Percentiles rank a stretch among this genome's conserved stretches.
Evolutionary conservation across 2,888 invertebrate genomes (phyloP).

Genomic region (Microchrysa polita): DNA sequence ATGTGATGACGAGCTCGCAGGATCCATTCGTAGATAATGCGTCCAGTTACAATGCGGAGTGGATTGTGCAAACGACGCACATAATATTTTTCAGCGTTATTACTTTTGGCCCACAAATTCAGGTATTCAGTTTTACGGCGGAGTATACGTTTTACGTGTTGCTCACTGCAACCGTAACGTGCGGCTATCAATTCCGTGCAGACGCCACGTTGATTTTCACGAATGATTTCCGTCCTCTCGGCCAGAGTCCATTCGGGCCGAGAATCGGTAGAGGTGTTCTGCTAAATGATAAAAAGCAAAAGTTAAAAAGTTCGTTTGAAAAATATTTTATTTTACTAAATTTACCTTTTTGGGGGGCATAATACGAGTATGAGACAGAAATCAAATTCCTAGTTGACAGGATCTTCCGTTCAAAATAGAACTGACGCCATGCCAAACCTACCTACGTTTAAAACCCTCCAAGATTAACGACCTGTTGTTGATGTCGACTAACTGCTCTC

Average conservation of each 20-base stretch:
- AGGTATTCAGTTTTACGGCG: conserved; percentile 29
- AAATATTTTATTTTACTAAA: too few relatives aligned
- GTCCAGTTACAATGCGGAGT: background rate
- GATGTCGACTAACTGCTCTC: too few relatives aligned
- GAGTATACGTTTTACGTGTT: conserved; percentile 35
- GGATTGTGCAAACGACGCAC: conserved; percentile 6
- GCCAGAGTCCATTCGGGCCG: conserved; percentile 18
- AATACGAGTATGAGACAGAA: too few relatives aligned
- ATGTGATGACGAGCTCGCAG: conserved; percentile 27
- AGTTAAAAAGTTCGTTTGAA: too few relatives aligned
- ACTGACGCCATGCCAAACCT: too few relatives aligned
- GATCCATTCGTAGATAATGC: conserved; percentile 31
- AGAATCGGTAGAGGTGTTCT: background rate
- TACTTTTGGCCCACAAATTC: conserved; percentile 34
- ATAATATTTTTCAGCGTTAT: background rate
- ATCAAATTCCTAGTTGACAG: too few relatives aligned
- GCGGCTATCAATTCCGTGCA: background rate
- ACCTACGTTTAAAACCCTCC: too few relatives aligned
- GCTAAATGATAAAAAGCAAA: too few relatives aligned
- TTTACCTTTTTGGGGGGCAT: too few relatives aligned
- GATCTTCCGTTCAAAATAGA: too few relatives aligned
- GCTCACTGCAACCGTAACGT: background rate
- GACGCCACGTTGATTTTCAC: background rate
- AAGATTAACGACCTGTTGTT: too few relatives aligned
- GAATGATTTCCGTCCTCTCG: conserved; percentile 15